phyloP scores from a whole-genome alignment of 2,797 vertebrate species.

The Rhyacichthys aspro region DNA sequence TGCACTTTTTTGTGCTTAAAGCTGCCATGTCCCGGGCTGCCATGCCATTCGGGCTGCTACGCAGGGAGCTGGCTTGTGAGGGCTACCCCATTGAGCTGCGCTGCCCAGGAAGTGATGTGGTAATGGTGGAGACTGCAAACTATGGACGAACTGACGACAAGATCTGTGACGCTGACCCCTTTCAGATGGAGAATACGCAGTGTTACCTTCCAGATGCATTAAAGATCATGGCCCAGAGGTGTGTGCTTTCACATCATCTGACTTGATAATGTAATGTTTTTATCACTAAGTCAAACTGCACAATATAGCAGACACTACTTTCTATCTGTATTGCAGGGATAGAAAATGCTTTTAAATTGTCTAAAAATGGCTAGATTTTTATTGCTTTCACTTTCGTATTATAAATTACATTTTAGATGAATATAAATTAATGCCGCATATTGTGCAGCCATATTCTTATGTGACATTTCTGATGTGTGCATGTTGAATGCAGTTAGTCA shows the following conservation, averaged over 20 bases:
- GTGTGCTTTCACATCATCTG: not conserved
- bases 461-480: not conserved
- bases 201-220: conserved; percentile 93
- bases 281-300: no score
- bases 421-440: not conserved
- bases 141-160: conserved; percentile 94
- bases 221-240: conserved; percentile 97
- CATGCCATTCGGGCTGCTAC: conserved; percentile 92
- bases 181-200: conserved; percentile 96
- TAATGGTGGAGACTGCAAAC: conserved; percentile 95
- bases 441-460: not conserved
- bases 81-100: conserved; percentile 94
- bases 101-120: conserved; percentile 93
- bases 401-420: no score
- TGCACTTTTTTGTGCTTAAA: conserved; percentile 16
- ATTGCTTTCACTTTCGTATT: no score
- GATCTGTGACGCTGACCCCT: conserved; percentile 94
- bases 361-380: no score
- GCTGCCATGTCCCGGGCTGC: conserved; percentile 89
- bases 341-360: no score
- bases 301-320: no score
- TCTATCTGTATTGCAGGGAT: no score
- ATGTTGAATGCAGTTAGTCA: not conserved
- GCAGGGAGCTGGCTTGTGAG: conserved; percentile 91
- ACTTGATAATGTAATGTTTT: no score